A percentile compares a stretch with the other conserved stretches of the same genome.
phyloP scores from a whole-genome alignment of 2,113 vertebrate genomes.

The Leiothrix lutea region DNA sequence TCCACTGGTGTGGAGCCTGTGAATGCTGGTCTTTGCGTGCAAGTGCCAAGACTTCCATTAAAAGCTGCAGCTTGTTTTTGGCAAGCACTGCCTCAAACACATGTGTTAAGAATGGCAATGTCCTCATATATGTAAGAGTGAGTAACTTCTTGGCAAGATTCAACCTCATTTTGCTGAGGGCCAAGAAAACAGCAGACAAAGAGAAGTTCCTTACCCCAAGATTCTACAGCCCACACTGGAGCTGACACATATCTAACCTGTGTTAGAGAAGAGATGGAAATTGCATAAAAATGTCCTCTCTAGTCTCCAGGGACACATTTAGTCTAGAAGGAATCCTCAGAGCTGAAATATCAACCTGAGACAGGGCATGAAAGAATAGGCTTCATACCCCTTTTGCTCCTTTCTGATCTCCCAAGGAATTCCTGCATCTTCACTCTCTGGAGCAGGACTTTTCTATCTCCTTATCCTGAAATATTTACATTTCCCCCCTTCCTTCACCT shows the following conservation, averaged over 20 bases:
- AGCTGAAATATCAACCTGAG: background rate
- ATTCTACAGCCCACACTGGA: background rate
- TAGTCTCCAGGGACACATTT: background rate
- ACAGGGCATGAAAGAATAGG: background rate
- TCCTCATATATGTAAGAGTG: background rate
- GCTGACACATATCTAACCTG: background rate
- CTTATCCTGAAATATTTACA: background rate
- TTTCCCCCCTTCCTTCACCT: background rate
- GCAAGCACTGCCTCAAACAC: background rate
- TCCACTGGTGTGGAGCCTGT: background rate
- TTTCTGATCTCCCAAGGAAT: background rate
- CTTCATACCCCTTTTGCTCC: background rate
- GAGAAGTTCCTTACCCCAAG: background rate
- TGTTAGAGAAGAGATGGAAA: background rate
- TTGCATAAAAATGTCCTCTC: background rate
- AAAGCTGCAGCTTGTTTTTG: background rate
- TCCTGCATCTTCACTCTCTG: background rate
- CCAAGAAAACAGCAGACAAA: background rate
- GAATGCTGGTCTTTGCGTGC: rapidly evolving
- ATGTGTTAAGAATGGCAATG: background rate
- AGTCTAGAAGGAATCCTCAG: background rate
- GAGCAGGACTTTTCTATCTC: background rate
- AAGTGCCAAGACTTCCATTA: background rate
- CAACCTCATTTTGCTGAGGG: background rate
- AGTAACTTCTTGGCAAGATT: background rate